Conservation (phyloP, 2,797 vertebrate genomes). For the Erethizon dorsatum region DNA sequence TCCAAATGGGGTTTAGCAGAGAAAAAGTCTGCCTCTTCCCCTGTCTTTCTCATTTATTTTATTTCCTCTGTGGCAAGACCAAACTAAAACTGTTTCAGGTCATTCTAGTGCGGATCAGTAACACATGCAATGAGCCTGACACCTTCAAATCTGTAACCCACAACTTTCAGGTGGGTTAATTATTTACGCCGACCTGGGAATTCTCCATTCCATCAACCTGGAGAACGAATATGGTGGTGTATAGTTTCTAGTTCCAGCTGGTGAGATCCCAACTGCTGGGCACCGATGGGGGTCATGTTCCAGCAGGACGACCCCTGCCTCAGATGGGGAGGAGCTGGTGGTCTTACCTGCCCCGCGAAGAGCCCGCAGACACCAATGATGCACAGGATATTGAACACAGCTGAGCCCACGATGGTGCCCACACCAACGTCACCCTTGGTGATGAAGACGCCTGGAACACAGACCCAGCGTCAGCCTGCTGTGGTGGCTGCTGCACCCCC, state of each 20-base stretch:
- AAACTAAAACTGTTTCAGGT: background rate
- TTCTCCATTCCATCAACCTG: background rate
- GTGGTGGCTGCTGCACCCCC: background rate
- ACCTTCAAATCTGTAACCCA: background rate
- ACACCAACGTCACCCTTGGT: slow-evolving; percentile 98
- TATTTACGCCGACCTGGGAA: background rate
- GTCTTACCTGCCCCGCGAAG: slow-evolving; percentile 96
- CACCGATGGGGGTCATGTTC: too few relatives aligned
- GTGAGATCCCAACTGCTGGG: background rate
- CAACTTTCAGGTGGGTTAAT: background rate
- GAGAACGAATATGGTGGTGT: background rate
- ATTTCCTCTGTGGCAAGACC: background rate
- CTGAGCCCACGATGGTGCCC: slow-evolving; percentile 98
- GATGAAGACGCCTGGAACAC: slow-evolving; percentile 96
- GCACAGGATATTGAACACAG: slow-evolving; percentile 98
- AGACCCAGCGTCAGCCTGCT: slow-evolving; percentile 55
- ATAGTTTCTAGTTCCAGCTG: background rate
- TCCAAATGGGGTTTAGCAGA: background rate
- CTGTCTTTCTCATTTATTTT: background rate
- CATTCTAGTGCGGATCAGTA: slow-evolving; percentile 13
- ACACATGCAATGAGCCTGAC: background rate
- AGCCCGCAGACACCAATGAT: slow-evolving; percentile 98
- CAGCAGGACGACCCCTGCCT: background rate
- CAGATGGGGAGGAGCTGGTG: background rate
- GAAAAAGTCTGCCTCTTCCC: background rate